Evolutionary conservation across 2,113 vertebrate genomes (phyloP).

Genomic region (Oncorhynchus keta): DNA sequence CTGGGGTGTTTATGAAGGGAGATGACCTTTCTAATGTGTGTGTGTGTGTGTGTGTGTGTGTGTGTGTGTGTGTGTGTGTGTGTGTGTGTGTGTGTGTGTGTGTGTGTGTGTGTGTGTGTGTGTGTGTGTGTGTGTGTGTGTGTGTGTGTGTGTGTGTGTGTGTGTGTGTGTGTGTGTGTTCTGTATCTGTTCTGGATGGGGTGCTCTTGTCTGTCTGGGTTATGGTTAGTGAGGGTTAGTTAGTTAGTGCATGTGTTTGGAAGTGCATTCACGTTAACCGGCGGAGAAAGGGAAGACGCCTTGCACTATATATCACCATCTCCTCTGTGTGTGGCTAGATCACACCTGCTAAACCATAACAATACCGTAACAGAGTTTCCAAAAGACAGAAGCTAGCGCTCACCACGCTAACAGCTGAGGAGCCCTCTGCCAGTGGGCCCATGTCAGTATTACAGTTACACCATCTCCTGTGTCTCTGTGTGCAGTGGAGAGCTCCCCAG

Average conservation of each 20-base stretch:
- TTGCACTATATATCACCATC: no score
- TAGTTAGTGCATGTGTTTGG: no score
- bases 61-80: no score
- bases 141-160: no score
- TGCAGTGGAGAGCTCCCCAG: conserved; percentile 17
- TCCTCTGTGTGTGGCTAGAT: no score
- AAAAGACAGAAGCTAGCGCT: conserved; percentile 20
- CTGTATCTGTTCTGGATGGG: neutral
- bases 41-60: no score
- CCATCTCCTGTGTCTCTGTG: conserved; percentile 18
- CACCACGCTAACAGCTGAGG: conserved; percentile 28
- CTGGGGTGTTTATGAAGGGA: neutral
- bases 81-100: no score
- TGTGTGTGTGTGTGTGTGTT: neutral
- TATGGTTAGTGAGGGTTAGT: no score
- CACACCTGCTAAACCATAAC: conserved; percentile 24
- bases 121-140: no score
- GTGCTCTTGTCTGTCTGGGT: conserved; percentile 5
- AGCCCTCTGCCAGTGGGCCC: conserved; percentile 39
- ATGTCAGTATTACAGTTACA: conserved; percentile 34
- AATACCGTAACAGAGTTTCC: conserved; percentile 43
- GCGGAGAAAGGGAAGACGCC: conserved; percentile 27
- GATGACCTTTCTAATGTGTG: no score
- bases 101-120: no score
- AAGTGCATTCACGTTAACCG: neutral